Evolutionary conservation across 1,140 invertebrate genomes (phyloP).

Genomic region (Brachystomella parvula): DNA sequence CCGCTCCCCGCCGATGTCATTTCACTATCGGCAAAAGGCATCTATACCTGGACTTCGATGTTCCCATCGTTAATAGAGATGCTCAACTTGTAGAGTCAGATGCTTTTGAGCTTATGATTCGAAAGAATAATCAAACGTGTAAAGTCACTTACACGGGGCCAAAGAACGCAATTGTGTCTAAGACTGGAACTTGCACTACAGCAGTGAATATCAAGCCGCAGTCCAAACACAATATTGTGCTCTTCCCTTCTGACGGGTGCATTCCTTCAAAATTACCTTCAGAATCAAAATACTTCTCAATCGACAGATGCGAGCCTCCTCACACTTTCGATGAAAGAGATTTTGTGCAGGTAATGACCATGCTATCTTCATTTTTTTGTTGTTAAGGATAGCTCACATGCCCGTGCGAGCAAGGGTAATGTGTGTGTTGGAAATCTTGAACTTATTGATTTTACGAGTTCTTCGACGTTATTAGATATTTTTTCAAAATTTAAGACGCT

Average conservation of each 20-base stretch:
- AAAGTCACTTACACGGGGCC: not conserved
- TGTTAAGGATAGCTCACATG: too few relatives aligned
- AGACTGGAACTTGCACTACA: not conserved
- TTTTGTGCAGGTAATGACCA: too few relatives aligned
- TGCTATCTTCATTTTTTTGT: too few relatives aligned
- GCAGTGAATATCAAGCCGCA: constrained; percentile 10
- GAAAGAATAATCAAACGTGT: constrained; percentile 18
- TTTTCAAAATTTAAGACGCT: too few relatives aligned
- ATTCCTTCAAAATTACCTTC: too few relatives aligned
- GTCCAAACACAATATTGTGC: not conserved
- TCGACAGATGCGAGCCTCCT: too few relatives aligned
- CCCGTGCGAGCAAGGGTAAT: too few relatives aligned
- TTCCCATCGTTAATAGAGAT: constrained; percentile 3
- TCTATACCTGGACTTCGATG: constrained; percentile 13
- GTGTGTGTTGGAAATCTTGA: too few relatives aligned
- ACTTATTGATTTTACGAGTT: too few relatives aligned
- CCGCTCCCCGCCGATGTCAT: not conserved
- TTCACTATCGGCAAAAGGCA: not conserved
- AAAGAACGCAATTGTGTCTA: not conserved
- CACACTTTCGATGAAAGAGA: too few relatives aligned
- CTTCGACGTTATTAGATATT: too few relatives aligned
- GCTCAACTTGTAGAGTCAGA: constrained; percentile 13
- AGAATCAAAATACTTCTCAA: too few relatives aligned
- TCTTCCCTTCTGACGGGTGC: constrained; percentile 12
- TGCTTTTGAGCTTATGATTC: constrained; percentile 13